phyloP scores from a whole-genome alignment of 1,140 invertebrate genomes.

The Drosophila jambulina region DNA sequence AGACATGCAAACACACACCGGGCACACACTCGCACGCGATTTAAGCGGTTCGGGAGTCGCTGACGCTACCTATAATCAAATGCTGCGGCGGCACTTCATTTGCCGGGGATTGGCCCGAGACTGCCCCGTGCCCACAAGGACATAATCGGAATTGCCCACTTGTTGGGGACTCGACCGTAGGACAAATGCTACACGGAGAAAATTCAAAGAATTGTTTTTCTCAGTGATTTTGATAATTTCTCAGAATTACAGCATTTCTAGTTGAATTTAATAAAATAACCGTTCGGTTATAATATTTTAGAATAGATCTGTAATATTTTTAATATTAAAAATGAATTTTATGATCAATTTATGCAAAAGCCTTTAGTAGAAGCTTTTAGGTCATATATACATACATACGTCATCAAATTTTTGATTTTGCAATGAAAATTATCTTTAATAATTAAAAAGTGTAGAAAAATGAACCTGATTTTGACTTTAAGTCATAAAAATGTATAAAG shows the following conservation, averaged over 20 bases:
- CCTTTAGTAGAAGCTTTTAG: no score
- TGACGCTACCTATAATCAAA: slow-evolving; percentile 33
- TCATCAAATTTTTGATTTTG: no score
- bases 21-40: slow-evolving; percentile 10
- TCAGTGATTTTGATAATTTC: no score
- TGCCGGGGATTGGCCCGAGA: slow-evolving; percentile 38
- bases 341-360: no score
- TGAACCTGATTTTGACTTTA: background rate
- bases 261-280: no score
- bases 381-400: no score
- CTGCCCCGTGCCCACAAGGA: slow-evolving; percentile 34
- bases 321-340: no score
- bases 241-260: no score
- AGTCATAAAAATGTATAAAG: background rate
- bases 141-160: slow-evolving; percentile 57
- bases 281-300: no score
- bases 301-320: no score
- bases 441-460: no score
- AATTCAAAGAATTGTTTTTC: background rate
- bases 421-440: no score
- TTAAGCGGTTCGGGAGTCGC: slow-evolving; percentile 40
- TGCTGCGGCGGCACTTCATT: slow-evolving; percentile 63
- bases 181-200: slow-evolving; percentile 22
- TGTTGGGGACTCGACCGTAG: slow-evolving; percentile 47
- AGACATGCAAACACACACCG: slow-evolving; percentile 41